phyloP scores from a whole-genome alignment of 1,140 invertebrate species.

The Drosophila takahashii region DNA sequence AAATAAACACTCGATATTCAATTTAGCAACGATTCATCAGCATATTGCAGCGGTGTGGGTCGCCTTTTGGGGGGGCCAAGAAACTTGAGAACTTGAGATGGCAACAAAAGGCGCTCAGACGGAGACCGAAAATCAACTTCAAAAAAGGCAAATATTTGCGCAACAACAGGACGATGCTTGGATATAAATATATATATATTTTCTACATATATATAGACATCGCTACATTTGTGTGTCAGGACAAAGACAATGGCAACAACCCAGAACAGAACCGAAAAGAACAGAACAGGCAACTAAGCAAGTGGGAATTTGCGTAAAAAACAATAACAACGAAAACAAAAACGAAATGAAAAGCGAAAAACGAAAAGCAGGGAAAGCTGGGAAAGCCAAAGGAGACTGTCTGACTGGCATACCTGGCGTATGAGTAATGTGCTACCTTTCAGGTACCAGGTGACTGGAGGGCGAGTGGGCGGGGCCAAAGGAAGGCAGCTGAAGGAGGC shows the following conservation, averaged over 20 bases:
- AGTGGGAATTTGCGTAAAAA: conserved; percentile 80
- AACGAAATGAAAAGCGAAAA: conserved; percentile 25
- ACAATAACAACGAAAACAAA: conserved; percentile 71
- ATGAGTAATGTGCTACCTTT: conserved; percentile 59
- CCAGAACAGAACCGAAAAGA: conserved; percentile 57
- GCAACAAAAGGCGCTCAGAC: conserved; percentile 76
- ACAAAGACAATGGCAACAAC: conserved; percentile 63
- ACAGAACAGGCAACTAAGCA: conserved; percentile 67
- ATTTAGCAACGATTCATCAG: conserved; percentile 74
- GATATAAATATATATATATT: conserved; percentile 3
- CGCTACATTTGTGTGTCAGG: conserved; percentile 37
- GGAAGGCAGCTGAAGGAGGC: neutral
- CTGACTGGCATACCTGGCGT: conserved; percentile 55
- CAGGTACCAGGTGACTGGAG: conserved; percentile 5
- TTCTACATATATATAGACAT: conserved; percentile 1
- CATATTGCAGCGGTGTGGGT: conserved; percentile 48
- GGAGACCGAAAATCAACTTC: conserved; percentile 78
- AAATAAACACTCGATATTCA: conserved; percentile 81
- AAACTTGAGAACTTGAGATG: conserved; percentile 50
- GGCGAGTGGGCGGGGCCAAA: neutral
- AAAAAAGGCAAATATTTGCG: conserved; percentile 81
- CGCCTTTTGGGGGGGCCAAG: neutral
- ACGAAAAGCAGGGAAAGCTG: conserved; percentile 14
- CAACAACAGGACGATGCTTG: conserved; percentile 52
- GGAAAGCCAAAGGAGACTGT: conserved; percentile 27